phyloP scores from a whole-genome alignment of 2,888 invertebrate genomes.

The Tenthredo livida region DNA sequence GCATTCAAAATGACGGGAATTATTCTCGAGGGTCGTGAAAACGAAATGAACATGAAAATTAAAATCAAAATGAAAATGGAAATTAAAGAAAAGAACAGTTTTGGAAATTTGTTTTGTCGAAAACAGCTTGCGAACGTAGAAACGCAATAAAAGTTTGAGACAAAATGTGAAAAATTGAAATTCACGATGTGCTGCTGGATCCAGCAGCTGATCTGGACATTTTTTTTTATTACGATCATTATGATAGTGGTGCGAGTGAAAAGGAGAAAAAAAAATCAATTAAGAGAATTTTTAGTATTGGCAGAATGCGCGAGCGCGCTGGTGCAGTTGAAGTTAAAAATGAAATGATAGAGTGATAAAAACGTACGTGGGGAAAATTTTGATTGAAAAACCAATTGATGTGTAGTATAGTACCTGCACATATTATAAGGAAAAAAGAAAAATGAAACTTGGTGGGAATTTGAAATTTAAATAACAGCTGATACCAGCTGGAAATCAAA shows the following conservation, averaged over 20 bases:
- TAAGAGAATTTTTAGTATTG: too few species aligned
- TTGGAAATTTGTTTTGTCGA: not conserved
- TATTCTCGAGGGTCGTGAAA: not conserved
- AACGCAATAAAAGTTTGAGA: not conserved
- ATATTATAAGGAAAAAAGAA: not conserved
- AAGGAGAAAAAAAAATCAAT: too few species aligned
- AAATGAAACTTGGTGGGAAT: not conserved
- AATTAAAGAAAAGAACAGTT: not conserved
- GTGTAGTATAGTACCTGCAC: not conserved
- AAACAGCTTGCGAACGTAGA: not conserved
- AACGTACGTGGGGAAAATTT: constrained; percentile 2
- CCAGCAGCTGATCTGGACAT: too few species aligned
- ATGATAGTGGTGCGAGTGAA: too few species aligned
- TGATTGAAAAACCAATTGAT: not conserved
- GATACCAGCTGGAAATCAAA: not conserved
- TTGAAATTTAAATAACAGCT: not conserved
- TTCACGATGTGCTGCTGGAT: too few species aligned
- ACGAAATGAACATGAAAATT: too few species aligned
- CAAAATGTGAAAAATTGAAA: not conserved
- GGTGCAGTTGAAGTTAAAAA: too few species aligned
- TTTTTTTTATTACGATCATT: too few species aligned
- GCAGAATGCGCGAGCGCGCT: too few species aligned
- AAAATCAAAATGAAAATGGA: not conserved
- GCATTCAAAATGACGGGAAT: not conserved
- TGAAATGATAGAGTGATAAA: too few species aligned